Percentiles rank a stretch among this genome's conserved stretches.
These are phyloP conservation scores for Tryphoninae sp. DNA, from an alignment of 2,888 invertebrate genomes.

Conservation along the genomic window DNA sequence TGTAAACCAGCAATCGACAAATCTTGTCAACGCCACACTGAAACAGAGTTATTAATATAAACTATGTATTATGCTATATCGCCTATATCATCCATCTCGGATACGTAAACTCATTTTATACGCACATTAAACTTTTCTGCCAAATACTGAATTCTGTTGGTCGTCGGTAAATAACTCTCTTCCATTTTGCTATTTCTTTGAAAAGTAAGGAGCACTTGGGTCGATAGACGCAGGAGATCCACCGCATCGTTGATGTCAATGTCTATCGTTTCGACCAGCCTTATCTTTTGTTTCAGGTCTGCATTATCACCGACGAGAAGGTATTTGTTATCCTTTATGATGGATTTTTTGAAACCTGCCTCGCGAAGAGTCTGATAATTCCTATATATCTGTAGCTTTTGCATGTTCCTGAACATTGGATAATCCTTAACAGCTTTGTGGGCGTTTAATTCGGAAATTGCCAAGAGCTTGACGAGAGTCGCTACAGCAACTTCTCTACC, in stretches of 20 bases:
- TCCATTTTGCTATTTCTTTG: conserved; percentile 1
- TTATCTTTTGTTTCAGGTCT: conserved; percentile 55
- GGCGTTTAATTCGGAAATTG: conserved; percentile 39
- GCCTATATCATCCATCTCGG: not conserved
- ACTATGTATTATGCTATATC: not conserved
- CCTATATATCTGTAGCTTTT: conserved; percentile 40
- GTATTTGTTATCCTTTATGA: conserved; percentile 59
- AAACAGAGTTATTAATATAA: conserved; percentile 31
- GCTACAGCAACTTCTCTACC: not conserved
- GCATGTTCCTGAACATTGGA: conserved; percentile 40
- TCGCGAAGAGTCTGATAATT: conserved; percentile 59
- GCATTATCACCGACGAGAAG: conserved; percentile 45
- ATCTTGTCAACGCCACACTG: conserved; percentile 33
- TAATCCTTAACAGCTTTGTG: conserved; percentile 30
- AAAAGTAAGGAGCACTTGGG: not conserved
- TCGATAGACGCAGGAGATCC: conserved; percentile 43
- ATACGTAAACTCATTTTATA: not conserved
- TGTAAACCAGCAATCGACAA: conserved; percentile 27
- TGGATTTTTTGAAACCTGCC: conserved; percentile 54
- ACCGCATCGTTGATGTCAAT: conserved; percentile 59
- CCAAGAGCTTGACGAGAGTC: conserved; percentile 39
- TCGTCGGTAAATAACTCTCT: conserved; percentile 3
- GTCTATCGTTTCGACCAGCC: conserved; percentile 27
- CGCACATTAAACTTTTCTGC: conserved; percentile 52
- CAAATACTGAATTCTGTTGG: conserved; percentile 57